Conservation (phyloP, 1,140 invertebrate species). For the Cydia amplana region DNA sequence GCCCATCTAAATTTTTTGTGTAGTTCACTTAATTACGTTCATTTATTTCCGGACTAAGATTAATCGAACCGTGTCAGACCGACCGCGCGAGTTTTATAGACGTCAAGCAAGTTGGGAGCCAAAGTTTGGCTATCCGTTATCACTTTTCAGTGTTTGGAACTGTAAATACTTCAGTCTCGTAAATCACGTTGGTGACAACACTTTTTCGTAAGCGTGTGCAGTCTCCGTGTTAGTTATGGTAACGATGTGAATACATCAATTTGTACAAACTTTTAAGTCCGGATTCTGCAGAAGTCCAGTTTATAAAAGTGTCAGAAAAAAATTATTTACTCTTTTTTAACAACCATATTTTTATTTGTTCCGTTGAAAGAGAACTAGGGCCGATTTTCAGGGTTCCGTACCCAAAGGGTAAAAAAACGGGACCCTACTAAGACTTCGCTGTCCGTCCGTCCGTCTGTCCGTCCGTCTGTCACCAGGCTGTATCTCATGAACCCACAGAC, state of each 20-base stretch:
- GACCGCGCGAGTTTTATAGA: constrained; percentile 22
- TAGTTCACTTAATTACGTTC: constrained; percentile 1
- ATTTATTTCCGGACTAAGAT: constrained; percentile 14
- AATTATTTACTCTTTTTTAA: too few species aligned
- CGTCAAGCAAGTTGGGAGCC: background rate
- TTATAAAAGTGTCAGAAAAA: too few species aligned
- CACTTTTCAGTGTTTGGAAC: background rate
- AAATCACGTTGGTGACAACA: constrained; percentile 19
- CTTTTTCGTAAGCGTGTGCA: constrained; percentile 8
- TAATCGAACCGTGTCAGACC: constrained; percentile 9
- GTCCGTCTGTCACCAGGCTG: too few species aligned
- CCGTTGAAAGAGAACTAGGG: too few species aligned
- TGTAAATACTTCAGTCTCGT: constrained; percentile 15
- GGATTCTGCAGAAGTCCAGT: too few species aligned
- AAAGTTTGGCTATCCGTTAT: constrained; percentile 28
- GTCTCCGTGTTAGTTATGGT: constrained; percentile 2
- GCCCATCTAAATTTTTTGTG: background rate
- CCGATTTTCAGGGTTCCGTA: too few species aligned
- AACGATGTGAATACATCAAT: constrained; percentile 1
- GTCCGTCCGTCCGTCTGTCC: too few species aligned
- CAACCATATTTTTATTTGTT: too few species aligned
- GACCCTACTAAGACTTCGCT: too few species aligned
- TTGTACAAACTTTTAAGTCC: too few species aligned
- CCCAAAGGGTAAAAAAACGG: too few species aligned
- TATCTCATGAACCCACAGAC: too few species aligned